phyloP scores from a whole-genome alignment of 2,888 invertebrate species.

The Idaea aversata region DNA sequence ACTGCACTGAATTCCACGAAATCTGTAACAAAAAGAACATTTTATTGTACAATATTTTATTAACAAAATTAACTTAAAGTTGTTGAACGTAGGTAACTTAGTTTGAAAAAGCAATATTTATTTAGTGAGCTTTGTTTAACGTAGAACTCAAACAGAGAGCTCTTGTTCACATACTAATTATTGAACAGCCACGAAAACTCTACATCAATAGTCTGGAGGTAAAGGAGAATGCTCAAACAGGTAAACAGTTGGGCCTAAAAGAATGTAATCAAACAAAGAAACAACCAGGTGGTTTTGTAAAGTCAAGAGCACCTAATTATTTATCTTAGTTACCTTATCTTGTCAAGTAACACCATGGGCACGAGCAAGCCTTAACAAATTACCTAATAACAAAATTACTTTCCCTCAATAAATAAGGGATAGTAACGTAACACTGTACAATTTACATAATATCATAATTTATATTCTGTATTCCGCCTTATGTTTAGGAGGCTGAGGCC shows the following conservation, averaged over 20 bases:
- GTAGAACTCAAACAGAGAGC: neutral
- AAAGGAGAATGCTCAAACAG: neutral
- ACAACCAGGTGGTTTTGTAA: neutral
- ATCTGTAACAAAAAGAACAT: neutral
- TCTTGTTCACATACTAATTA: neutral
- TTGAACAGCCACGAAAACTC: neutral
- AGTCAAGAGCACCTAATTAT: neutral
- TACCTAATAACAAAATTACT: conserved; percentile 4
- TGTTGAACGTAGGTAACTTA: neutral
- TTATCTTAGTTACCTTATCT: neutral
- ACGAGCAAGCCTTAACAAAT: neutral
- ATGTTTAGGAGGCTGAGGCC: conserved; percentile 27
- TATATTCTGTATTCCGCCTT: conserved; percentile 37
- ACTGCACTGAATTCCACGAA: neutral
- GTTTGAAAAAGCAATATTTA: neutral
- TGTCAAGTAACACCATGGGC: neutral
- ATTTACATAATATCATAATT: conserved; percentile 51
- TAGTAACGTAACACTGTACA: conserved; percentile 37
- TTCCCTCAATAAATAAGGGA: conserved; percentile 32
- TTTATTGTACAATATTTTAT: conserved; percentile 1
- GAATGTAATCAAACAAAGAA: neutral
- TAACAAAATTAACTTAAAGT: neutral
- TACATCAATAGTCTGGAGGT: neutral
- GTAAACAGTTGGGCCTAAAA: neutral
- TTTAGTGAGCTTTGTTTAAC: neutral